A percentile compares a stretch with the other conserved stretches of the same genome.
Conservation (phyloP, 2,888 invertebrate species). For the Rotaria macrura region DNA sequence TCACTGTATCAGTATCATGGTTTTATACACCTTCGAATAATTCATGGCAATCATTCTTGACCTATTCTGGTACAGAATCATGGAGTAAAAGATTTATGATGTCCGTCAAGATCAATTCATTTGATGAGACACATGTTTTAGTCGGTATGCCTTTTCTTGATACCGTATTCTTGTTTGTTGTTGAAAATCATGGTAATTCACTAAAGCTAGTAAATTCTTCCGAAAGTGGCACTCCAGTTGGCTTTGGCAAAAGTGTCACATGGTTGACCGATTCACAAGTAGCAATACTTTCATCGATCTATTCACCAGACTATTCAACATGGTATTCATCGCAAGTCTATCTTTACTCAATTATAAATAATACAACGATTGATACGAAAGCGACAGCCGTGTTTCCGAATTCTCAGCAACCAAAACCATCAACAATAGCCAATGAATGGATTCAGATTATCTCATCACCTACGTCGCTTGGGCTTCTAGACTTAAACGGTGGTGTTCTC, state of each 20-base stretch:
- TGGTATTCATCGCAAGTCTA: not conserved
- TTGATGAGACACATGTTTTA: not conserved
- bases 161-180: not conserved
- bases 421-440: not conserved
- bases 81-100: not conserved
- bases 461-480: not conserved
- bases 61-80: not conserved
- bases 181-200: too few species aligned
- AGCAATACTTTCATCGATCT: not conserved
- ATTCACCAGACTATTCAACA: not conserved
- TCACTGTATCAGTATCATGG: not conserved
- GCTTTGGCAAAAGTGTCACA: not conserved
- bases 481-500: not conserved
- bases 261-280: not conserved
- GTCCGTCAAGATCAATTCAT: not conserved
- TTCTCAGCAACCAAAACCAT: not conserved
- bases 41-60: not conserved
- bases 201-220: not conserved
- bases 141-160: not conserved
- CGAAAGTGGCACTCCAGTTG: not conserved
- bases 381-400: not conserved
- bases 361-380: not conserved
- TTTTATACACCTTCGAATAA: not conserved
- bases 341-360: not conserved
- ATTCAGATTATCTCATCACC: not conserved